Percentiles rank a stretch among this genome's conserved stretches.
These are phyloP conservation scores for Tetramorium alpestre DNA, from an alignment of 1,140 invertebrate species.

Conservation along the genomic window DNA sequence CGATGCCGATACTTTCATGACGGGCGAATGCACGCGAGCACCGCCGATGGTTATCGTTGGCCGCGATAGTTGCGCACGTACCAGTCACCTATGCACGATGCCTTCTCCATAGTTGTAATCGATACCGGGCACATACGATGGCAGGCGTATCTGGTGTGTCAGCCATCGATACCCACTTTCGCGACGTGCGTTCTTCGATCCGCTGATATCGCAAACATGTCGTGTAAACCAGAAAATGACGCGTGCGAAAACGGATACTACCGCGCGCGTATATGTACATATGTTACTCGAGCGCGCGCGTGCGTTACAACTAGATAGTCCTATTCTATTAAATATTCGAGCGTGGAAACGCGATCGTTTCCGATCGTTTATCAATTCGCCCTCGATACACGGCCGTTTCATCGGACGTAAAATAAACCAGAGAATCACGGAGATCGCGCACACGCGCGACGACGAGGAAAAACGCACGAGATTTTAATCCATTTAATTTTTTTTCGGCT, in stretches of 20 bases:
- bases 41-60: conserved; percentile 54
- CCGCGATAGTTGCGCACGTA: conserved; percentile 31
- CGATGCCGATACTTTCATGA: conserved; percentile 66
- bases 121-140: conserved; percentile 27
- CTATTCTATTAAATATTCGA: conserved; percentile 24
- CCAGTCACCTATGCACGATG: conserved; percentile 26
- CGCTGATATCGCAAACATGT: conserved; percentile 34
- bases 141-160: conserved; percentile 32
- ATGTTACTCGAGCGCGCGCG: not conserved
- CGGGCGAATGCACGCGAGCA: conserved; percentile 61
- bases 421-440: too few species aligned
- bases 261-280: not conserved
- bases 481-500: not conserved
- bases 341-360: not conserved
- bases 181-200: conserved; percentile 58
- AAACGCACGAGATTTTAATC: not conserved
- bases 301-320: not conserved
- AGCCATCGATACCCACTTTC: conserved; percentile 49
- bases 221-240: conserved; percentile 10
- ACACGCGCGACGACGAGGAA: not conserved
- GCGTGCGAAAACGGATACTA: not conserved
- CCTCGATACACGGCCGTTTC: not conserved
- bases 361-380: conserved; percentile 2
- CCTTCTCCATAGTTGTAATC: conserved; percentile 41
- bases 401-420: not conserved